phyloP scores from a whole-genome alignment of 2,113 vertebrate species.

The Chiloscyllium plagiosum region DNA sequence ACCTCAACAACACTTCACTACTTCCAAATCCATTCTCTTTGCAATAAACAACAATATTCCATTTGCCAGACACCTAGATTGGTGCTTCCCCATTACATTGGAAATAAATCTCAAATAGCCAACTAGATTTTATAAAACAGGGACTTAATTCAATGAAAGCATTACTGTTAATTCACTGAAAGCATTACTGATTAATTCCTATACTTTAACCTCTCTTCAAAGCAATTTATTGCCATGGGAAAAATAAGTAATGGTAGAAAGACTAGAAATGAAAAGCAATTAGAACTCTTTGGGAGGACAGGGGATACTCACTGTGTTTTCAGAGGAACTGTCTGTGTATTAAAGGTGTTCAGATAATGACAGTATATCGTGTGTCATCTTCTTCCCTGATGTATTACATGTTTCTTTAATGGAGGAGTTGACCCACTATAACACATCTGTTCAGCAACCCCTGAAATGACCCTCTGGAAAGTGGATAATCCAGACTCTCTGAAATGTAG shows the following conservation, averaged over 20 bases:
- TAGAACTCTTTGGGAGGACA: background rate
- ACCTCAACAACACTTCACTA: no score
- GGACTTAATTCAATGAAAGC: no score
- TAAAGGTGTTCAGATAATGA: background rate
- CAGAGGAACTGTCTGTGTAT: background rate
- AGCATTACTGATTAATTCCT: background rate
- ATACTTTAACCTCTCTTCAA: background rate
- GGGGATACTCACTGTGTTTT: background rate
- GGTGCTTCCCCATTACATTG: background rate
- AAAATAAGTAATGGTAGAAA: background rate
- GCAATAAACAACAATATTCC: no score
- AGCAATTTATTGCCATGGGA: background rate
- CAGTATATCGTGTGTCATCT: background rate
- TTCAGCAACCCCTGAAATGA: slow-evolving; percentile 1
- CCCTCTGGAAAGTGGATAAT: background rate
- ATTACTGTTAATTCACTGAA: no score
- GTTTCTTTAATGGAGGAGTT: background rate
- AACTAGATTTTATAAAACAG: background rate
- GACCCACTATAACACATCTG: background rate
- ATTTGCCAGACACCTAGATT: background rate
- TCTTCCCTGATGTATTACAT: background rate
- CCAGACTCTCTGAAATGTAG: background rate
- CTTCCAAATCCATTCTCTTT: no score
- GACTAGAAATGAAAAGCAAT: background rate
- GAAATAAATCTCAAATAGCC: background rate